Evolutionary conservation across 23 tunicate genomes (phyloP).

Genomic region (Ciona savignyi): DNA sequence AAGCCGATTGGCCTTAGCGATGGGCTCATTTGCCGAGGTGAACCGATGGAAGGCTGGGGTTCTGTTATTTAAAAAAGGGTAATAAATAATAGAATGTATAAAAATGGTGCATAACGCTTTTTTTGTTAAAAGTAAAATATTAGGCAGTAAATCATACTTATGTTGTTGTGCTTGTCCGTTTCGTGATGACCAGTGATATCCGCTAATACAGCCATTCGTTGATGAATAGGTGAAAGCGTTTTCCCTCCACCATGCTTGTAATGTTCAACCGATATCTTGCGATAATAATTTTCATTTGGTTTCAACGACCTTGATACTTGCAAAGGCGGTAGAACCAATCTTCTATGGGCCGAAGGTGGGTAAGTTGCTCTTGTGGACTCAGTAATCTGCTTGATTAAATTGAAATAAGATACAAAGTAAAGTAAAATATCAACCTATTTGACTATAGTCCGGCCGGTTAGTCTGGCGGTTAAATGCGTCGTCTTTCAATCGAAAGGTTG

Average conservation of each 20-base stretch:
- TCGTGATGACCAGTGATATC: slow-evolving; percentile 23
- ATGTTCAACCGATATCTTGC: slow-evolving; percentile 60
- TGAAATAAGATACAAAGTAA: too few species aligned
- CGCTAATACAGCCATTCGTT: slow-evolving; percentile 22
- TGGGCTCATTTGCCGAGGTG: too few species aligned
- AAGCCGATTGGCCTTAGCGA: neutral
- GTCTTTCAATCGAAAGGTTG: too few species aligned
- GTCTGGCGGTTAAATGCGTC: too few species aligned
- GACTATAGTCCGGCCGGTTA: too few species aligned
- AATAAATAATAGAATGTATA: too few species aligned
- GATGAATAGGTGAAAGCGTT: slow-evolving; percentile 22
- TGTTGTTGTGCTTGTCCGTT: slow-evolving; percentile 1
- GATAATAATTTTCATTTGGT: slow-evolving; percentile 69
- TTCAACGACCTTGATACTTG: slow-evolving; percentile 65
- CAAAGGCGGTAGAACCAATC: slow-evolving; percentile 64
- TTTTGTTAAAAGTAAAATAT: too few species aligned
- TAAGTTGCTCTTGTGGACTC: slow-evolving; percentile 13
- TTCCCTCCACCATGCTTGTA: slow-evolving; percentile 7
- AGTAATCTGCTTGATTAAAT: too few species aligned
- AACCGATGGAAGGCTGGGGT: neutral
- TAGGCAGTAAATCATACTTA: too few species aligned
- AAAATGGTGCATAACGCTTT: too few species aligned
- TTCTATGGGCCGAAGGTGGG: slow-evolving; percentile 19
- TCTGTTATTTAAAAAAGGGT: too few species aligned
- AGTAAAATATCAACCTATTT: too few species aligned